Conservation (phyloP, 2,797 vertebrate genomes). For the Enteromius treurensis region DNA sequence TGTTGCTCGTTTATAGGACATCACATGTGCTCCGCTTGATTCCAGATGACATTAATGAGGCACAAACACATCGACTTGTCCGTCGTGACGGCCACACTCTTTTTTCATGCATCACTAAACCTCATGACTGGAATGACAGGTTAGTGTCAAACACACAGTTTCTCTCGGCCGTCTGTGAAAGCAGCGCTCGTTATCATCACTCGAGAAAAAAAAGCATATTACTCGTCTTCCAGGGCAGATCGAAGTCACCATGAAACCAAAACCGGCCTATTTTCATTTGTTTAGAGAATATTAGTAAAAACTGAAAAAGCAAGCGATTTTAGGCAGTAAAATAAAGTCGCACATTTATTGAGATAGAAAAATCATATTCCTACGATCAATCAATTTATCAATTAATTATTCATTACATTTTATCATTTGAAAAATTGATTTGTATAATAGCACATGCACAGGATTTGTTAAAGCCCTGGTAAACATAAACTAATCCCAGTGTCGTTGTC, state of each 20-base stretch:
- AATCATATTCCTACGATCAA: not conserved
- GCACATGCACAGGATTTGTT: not conserved
- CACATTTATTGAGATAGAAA: not conserved
- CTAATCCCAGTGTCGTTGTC: not conserved
- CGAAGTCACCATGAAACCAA: not conserved
- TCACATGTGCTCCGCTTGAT: not conserved
- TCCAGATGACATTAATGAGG: constrained; percentile 3
- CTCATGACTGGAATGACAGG: constrained; percentile 4
- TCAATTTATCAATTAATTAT: too few species aligned
- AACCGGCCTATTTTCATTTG: not conserved
- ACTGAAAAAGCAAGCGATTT: not conserved
- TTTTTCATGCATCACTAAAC: constrained; percentile 67
- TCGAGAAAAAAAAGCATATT: not conserved
- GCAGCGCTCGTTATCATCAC: not conserved
- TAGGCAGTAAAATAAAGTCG: too few species aligned
- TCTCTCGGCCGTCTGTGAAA: not conserved
- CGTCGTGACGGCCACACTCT: constrained; percentile 52
- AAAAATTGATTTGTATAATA: too few species aligned
- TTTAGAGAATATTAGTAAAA: not conserved
- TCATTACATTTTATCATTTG: too few species aligned
- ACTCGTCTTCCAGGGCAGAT: not conserved
- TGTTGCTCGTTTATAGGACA: not conserved
- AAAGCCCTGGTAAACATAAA: too few species aligned
- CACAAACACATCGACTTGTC: not conserved
- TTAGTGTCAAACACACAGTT: constrained; percentile 60